These are phyloP conservation scores for Theristus sp. DNA, from an alignment of 2,888 invertebrate genomes.

Conservation along the genomic window DNA sequence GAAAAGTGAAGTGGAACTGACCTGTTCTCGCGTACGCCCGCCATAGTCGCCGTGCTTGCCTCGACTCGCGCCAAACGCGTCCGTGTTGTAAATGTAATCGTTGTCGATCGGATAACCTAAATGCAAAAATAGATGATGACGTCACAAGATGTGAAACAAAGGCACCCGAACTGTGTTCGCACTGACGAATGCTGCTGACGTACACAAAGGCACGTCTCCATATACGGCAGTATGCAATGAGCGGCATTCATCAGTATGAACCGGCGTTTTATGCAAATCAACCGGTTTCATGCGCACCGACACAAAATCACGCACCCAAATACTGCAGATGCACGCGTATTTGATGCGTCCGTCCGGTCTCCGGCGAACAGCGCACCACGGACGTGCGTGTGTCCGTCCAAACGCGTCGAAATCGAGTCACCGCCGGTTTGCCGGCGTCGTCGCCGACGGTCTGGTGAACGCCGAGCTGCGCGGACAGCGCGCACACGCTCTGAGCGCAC, in stretches of 20 bases:
- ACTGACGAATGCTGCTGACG: too few relatives aligned
- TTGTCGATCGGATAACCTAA: constrained; percentile 90
- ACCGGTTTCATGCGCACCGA: too few relatives aligned
- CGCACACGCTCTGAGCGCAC: too few relatives aligned
- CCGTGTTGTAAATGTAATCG: constrained; percentile 87
- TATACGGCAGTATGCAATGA: too few relatives aligned
- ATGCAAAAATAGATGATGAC: not conserved
- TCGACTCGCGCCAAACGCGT: constrained; percentile 77
- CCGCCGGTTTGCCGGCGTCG: constrained; percentile 46
- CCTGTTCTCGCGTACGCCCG: constrained; percentile 14
- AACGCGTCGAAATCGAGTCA: constrained; percentile 56
- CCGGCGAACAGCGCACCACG: constrained; percentile 77
- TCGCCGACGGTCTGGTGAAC: not conserved
- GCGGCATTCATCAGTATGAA: too few relatives aligned
- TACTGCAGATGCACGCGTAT: constrained; percentile 95
- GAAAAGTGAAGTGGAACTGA: constrained; percentile 1
- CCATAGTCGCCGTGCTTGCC: constrained; percentile 65
- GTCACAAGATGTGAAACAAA: not conserved
- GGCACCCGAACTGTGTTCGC: too few relatives aligned
- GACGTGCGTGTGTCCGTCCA: constrained; percentile 74
- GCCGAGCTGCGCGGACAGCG: too few relatives aligned
- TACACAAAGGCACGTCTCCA: too few relatives aligned
- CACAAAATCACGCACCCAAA: constrained; percentile 46
- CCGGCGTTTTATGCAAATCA: too few relatives aligned
- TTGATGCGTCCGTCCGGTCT: constrained; percentile 95